Evolutionary conservation across 2,113 vertebrate genomes (phyloP).

Genomic region (Collichthys lucidus): DNA sequence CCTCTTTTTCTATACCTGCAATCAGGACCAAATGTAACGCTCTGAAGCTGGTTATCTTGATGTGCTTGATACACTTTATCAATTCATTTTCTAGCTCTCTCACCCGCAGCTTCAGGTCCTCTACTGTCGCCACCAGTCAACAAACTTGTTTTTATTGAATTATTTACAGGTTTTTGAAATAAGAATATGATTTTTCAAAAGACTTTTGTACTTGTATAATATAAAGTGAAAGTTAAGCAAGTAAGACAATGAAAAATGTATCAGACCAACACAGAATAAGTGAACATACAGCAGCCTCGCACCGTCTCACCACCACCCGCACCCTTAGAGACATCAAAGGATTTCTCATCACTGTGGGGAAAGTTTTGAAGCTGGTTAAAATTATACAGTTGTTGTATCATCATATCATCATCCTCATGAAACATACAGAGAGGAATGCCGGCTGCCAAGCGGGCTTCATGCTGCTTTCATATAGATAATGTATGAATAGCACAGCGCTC

Average conservation of each 20-base stretch:
- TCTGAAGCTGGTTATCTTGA: neutral
- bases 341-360: slow-evolving; percentile 37
- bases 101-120: too few relatives aligned
- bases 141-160: slow-evolving; percentile 18
- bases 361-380: slow-evolving; percentile 55
- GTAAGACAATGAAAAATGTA: neutral
- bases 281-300: neutral
- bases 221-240: neutral
- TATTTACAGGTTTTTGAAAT: slow-evolving; percentile 22
- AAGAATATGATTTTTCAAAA: slow-evolving; percentile 11
- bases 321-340: slow-evolving; percentile 61
- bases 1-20: neutral
- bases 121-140: neutral
- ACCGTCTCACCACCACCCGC: neutral
- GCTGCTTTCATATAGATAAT: slow-evolving; percentile 31
- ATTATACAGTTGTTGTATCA: slow-evolving; percentile 61
- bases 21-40: slow-evolving; percentile 9
- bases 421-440: slow-evolving; percentile 48
- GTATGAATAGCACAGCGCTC: neutral
- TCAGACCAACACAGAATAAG: slow-evolving; percentile 9
- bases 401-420: slow-evolving; percentile 70
- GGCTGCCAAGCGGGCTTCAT: slow-evolving; percentile 20
- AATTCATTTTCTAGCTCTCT: too few relatives aligned
- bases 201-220: slow-evolving; percentile 2
- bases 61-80: neutral